Conservation (phyloP, 2,113 vertebrate genomes). For the Zootoca vivipara region DNA sequence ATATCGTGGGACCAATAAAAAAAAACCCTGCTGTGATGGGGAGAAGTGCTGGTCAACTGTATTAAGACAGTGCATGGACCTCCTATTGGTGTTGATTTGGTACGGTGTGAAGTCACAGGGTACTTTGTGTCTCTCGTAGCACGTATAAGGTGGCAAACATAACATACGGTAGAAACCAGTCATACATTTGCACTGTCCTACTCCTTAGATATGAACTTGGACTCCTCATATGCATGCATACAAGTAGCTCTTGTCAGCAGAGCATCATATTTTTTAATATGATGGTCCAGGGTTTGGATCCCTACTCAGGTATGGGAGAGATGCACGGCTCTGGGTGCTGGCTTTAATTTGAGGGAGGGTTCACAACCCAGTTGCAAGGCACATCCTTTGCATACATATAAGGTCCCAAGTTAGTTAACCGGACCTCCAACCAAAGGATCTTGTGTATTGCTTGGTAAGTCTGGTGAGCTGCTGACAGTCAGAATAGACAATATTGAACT, state of each 20-base stretch:
- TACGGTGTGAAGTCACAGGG: too few species aligned
- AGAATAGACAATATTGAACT: not conserved
- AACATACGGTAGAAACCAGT: not conserved
- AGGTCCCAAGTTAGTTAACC: not conserved
- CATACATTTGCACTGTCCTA: not conserved
- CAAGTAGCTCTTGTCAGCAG: not conserved
- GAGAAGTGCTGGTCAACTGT: not conserved
- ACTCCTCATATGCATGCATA: too few species aligned
- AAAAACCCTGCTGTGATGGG: not conserved
- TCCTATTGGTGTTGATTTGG: not conserved
- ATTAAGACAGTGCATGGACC: not conserved
- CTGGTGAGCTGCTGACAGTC: not conserved
- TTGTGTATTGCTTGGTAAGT: not conserved
- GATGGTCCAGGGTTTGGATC: not conserved
- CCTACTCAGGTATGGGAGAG: not conserved
- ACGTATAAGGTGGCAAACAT: not conserved
- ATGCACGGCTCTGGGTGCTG: not conserved
- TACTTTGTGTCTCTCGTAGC: not conserved
- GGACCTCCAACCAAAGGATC: not conserved
- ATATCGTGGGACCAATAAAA: not conserved
- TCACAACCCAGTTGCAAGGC: not conserved
- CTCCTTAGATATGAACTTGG: not conserved
- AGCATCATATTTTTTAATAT: too few species aligned
- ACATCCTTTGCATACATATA: constrained; percentile 3
- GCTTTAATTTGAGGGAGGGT: not conserved